A percentile compares a stretch with the other conserved stretches of the same genome.
Evolutionary conservation across 2,797 vertebrate species (phyloP).

Genomic region (Margarornis squamiger): DNA sequence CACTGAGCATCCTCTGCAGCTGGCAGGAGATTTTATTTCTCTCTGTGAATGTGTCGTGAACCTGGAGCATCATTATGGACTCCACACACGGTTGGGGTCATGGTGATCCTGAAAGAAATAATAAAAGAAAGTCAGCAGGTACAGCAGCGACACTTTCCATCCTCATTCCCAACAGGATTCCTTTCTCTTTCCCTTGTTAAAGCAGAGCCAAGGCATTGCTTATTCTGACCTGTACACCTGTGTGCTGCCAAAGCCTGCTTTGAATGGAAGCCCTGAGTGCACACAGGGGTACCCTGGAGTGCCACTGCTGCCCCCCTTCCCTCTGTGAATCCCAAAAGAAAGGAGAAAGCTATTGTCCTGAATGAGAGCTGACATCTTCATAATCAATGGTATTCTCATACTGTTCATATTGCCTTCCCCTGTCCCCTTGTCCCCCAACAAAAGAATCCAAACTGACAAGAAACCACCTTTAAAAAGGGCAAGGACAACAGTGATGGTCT

Average conservation of each 20-base stretch:
- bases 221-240: not conserved
- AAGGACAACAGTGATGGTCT: not conserved
- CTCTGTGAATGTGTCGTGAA: not conserved
- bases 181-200: not conserved
- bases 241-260: not conserved
- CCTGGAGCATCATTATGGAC: not conserved
- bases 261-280: not conserved
- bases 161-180: not conserved
- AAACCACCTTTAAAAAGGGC: not conserved
- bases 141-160: not conserved
- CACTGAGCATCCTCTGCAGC: not conserved
- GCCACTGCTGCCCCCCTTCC: not conserved
- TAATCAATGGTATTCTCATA: not conserved
- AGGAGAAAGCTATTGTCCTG: not conserved
- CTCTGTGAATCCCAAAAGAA: not conserved
- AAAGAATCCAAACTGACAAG: not conserved
- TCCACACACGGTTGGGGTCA: not conserved
- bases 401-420: not conserved
- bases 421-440: accelerated
- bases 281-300: not conserved
- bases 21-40: not conserved
- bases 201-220: not conserved
- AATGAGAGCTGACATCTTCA: not conserved
- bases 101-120: not conserved
- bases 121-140: not conserved